Evolutionary conservation across 2,113 vertebrate genomes (phyloP).

Genomic region (Chloebia gouldiae): DNA sequence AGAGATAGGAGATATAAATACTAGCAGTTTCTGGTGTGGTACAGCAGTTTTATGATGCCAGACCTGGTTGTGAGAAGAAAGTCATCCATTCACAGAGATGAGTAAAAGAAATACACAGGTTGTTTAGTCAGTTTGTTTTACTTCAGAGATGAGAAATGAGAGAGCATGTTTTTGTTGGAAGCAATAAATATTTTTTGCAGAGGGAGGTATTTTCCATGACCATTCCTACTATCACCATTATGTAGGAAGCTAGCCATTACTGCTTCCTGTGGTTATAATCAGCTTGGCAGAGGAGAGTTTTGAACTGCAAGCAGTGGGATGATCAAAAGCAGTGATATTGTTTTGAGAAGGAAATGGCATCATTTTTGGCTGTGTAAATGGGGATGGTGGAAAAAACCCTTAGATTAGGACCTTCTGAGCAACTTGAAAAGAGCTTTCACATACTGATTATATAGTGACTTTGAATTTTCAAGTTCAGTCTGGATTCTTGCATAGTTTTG

Average conservation of each 20-base stretch:
- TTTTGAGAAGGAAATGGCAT: constrained; percentile 52
- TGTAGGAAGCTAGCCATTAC: neutral
- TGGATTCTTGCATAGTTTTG: neutral
- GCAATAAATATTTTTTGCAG: neutral
- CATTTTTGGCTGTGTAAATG: constrained; percentile 15
- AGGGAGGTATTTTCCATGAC: neutral
- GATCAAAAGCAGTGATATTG: constrained; percentile 43
- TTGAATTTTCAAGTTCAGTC: neutral
- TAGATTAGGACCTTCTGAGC: constrained; percentile 5
- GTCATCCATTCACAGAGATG: neutral
- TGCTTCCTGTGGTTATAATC: constrained; percentile 1
- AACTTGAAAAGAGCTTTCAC: neutral
- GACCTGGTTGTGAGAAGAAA: neutral
- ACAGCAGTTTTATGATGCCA: neutral
- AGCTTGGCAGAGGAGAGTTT: neutral
- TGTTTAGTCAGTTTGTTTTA: neutral
- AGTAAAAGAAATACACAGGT: neutral
- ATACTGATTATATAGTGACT: neutral
- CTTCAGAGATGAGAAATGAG: neutral
- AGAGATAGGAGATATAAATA: neutral
- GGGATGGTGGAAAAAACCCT: neutral
- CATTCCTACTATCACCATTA: neutral
- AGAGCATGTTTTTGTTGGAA: neutral
- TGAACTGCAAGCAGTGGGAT: neutral
- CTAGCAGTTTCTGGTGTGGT: neutral